phyloP scores from a whole-genome alignment of 2,888 invertebrate genomes.

The Acronicta alni region DNA sequence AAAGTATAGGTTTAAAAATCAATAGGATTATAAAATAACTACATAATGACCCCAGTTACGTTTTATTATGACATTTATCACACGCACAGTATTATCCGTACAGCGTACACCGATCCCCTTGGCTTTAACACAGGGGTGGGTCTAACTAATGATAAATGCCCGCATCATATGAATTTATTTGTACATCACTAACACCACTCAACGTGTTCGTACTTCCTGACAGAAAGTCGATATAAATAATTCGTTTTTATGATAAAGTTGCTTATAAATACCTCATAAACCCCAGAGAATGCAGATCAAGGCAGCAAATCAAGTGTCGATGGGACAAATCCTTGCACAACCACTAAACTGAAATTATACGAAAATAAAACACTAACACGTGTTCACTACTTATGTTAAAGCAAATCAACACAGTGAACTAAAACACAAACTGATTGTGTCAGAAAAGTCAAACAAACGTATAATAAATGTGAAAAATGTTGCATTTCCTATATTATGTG shows the following conservation, averaged over 20 bases:
- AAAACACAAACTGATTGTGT: conserved; percentile 75
- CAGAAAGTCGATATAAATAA: conserved; percentile 25
- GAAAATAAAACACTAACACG: conserved; percentile 76
- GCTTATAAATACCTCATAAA: conserved; percentile 69
- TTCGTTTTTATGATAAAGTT: conserved; percentile 23
- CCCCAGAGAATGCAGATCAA: conserved; percentile 59
- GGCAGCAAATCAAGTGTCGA: conserved; percentile 65
- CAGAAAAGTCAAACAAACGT: conserved; percentile 77
- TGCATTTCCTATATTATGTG: conserved; percentile 77
- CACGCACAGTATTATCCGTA: conserved; percentile 60
- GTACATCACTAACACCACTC: conserved; percentile 29
- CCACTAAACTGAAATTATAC: conserved; percentile 78
- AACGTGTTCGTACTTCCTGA: conserved; percentile 32
- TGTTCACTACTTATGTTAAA: conserved; percentile 68
- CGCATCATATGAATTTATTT: conserved; percentile 61
- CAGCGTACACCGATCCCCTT: conserved; percentile 57
- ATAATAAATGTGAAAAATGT: conserved; percentile 73
- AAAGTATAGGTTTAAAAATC: conserved; percentile 30
- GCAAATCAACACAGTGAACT: conserved; percentile 67
- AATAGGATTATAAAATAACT: conserved; percentile 16
- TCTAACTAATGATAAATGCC: conserved; percentile 59
- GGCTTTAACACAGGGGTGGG: conserved; percentile 60
- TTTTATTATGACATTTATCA: conserved; percentile 61
- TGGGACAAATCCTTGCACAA: conserved; percentile 83
- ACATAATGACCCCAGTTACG: conserved; percentile 35